These are phyloP conservation scores for Eumeta japonica DNA, from an alignment of 1,140 invertebrate genomes.

Conservation along the genomic window DNA sequence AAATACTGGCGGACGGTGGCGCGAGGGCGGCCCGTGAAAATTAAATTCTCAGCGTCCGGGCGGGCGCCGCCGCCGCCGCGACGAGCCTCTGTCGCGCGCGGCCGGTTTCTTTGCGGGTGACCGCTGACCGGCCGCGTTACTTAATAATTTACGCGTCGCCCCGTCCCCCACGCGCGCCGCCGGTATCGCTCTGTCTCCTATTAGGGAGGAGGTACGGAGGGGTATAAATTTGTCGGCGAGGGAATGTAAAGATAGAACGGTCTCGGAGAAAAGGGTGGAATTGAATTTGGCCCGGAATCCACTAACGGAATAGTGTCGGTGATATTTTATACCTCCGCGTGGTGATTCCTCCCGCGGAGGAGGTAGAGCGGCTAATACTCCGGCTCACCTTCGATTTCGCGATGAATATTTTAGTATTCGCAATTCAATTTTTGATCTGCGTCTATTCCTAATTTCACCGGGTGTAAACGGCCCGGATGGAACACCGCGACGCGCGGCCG, in stretches of 20 bases:
- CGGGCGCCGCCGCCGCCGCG: conserved; percentile 21
- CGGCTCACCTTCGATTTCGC: too few species aligned
- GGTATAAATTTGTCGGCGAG: conserved; percentile 50
- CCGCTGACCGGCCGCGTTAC: conserved; percentile 18
- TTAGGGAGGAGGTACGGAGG: conserved; percentile 36
- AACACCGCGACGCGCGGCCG: too few species aligned
- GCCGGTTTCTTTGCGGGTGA: conserved; percentile 34
- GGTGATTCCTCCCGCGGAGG: too few species aligned
- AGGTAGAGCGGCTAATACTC: too few species aligned
- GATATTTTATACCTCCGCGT: conserved; percentile 36
- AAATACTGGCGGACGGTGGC: conserved; percentile 57
- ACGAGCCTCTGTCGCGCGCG: conserved; percentile 34
- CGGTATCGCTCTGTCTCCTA: conserved; percentile 19
- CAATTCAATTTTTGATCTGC: too few species aligned
- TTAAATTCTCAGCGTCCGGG: conserved; percentile 42
- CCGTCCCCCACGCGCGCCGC: conserved; percentile 11
- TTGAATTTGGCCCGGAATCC: conserved; percentile 46
- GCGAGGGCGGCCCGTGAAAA: conserved; percentile 44
- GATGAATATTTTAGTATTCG: too few species aligned
- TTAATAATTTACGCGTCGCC: conserved; percentile 36
- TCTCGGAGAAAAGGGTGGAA: conserved; percentile 38
- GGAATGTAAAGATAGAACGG: conserved; percentile 45
- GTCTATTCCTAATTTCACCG: too few species aligned
- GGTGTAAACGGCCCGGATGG: too few species aligned
- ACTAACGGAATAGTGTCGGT: conserved; percentile 31